Conservation (phyloP, 2,888 invertebrate species). For the Agapostemon virescens region DNA sequence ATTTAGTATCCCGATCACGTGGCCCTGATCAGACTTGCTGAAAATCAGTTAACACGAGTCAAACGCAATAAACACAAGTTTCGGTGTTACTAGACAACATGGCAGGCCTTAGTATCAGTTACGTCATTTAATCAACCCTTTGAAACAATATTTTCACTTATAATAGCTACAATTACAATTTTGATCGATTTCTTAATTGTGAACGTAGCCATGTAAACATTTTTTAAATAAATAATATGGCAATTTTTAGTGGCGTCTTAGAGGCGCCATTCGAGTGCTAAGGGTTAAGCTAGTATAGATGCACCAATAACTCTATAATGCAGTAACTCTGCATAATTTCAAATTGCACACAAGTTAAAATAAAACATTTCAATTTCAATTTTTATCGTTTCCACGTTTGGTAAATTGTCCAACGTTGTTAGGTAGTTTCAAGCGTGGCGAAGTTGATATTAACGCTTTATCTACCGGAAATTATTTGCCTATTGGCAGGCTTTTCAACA, state of each 20-base stretch:
- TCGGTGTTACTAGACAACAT: background rate
- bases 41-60: background rate
- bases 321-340: no score
- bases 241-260: no score
- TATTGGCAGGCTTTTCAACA: no score
- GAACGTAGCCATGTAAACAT: no score
- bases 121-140: background rate
- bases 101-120: background rate
- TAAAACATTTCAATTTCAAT: no score
- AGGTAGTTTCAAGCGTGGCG: background rate
- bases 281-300: background rate
- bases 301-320: background rate
- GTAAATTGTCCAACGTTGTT: background rate
- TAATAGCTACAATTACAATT: no score
- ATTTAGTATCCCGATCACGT: constrained; percentile 27
- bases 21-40: constrained; percentile 18
- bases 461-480: no score
- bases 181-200: no score
- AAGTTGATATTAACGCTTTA: background rate
- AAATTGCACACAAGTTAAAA: no score
- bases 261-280: no score
- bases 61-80: background rate
- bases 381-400: background rate
- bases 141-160: no score
- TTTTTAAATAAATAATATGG: no score